A percentile compares a stretch with the other conserved stretches of the same genome.
phyloP scores from a whole-genome alignment of 2,888 invertebrate genomes.

The Euclidia mi region DNA sequence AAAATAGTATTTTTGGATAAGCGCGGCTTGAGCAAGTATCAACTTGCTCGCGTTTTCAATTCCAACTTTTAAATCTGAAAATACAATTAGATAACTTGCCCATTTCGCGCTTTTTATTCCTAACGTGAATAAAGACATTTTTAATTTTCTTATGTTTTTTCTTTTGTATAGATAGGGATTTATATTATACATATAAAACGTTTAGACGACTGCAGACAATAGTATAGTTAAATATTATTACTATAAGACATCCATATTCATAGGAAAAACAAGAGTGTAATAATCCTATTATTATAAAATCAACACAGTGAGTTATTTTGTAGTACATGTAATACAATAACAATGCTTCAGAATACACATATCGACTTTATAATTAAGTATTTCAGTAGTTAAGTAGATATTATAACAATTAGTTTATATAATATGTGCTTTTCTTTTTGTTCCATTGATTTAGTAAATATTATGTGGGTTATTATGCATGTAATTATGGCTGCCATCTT shows the following conservation, averaged over 20 bases:
- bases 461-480: slow-evolving; percentile 28
- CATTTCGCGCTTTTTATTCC: slow-evolving; percentile 21
- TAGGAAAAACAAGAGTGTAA: slow-evolving; percentile 5
- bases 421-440: slow-evolving; percentile 45
- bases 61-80: slow-evolving; percentile 14
- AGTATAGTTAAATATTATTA: slow-evolving; percentile 22
- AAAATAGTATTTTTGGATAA: slow-evolving; percentile 17
- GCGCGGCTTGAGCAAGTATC: slow-evolving; percentile 32
- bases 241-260: slow-evolving; percentile 21
- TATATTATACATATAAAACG: slow-evolving; percentile 29
- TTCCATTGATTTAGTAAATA: slow-evolving; percentile 37
- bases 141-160: slow-evolving; percentile 28
- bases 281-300: slow-evolving; percentile 34
- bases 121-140: slow-evolving; percentile 44
- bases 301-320: slow-evolving; percentile 42
- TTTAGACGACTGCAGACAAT: slow-evolving; percentile 25
- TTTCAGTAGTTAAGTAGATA: slow-evolving; percentile 48
- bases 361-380: slow-evolving; percentile 46
- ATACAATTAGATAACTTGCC: slow-evolving; percentile 33
- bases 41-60: slow-evolving; percentile 16
- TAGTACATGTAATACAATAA: slow-evolving; percentile 35
- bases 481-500: slow-evolving; percentile 32
- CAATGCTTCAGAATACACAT: slow-evolving; percentile 53
- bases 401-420: slow-evolving; percentile 38
- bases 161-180: slow-evolving; percentile 37